phyloP scores from a whole-genome alignment of 2,888 invertebrate genomes.

The Drosophila diplacantha region DNA sequence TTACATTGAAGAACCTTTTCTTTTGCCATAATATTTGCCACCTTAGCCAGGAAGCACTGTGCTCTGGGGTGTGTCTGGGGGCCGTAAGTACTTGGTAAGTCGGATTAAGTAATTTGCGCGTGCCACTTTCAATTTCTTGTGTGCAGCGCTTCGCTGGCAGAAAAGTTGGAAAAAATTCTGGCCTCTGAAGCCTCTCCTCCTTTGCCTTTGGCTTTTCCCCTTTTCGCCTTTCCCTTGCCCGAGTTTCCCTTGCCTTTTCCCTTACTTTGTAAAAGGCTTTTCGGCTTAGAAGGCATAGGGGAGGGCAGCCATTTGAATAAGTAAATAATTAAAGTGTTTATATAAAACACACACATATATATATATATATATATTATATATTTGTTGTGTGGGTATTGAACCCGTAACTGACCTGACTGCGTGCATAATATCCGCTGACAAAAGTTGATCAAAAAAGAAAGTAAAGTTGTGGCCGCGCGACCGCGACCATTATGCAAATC shows the following conservation, averaged over 20 bases:
- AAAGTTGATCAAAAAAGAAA: constrained; percentile 26
- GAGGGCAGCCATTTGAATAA: constrained; percentile 51
- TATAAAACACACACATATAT: background rate
- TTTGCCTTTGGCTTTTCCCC: constrained; percentile 15
- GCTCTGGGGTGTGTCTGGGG: constrained; percentile 4
- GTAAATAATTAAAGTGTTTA: constrained; percentile 60
- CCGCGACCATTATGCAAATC: constrained; percentile 62
- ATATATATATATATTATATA: background rate
- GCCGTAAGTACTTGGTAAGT: constrained; percentile 60
- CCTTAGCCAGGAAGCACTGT: background rate
- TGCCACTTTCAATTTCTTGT: constrained; percentile 57
- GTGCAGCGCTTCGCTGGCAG: constrained; percentile 7
- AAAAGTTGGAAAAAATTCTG: constrained; percentile 29
- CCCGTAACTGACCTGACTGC: constrained; percentile 16
- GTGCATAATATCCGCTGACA: constrained; percentile 63
- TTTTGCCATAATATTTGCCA: background rate
- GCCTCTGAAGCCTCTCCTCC: constrained; percentile 14
- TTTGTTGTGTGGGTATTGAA: constrained; percentile 24
- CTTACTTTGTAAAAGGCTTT: constrained; percentile 31
- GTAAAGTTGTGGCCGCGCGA: constrained; percentile 40
- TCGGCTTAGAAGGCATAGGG: constrained; percentile 26
- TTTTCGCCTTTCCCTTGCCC: background rate
- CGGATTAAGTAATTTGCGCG: constrained; percentile 71
- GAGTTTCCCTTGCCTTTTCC: background rate
- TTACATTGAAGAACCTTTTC: background rate